These are phyloP conservation scores for Loripinus fragilis DNA, from an alignment of 2,888 invertebrate genomes.

Conservation along the genomic window DNA sequence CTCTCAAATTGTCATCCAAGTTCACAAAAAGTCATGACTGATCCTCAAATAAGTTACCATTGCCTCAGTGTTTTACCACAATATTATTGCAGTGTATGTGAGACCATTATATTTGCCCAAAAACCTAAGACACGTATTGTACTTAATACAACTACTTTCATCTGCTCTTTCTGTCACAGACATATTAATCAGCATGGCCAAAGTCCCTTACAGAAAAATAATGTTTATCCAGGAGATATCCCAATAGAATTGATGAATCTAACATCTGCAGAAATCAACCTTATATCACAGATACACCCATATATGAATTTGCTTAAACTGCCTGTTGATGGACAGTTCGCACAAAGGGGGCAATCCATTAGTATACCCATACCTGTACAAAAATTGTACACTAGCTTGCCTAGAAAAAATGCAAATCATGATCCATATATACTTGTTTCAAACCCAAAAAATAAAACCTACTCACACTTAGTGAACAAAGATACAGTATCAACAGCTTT, in stretches of 20 bases:
- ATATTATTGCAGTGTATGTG: neutral
- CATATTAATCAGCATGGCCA: neutral
- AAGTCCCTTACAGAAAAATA: neutral
- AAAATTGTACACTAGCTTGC: conserved; percentile 12
- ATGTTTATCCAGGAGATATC: conserved; percentile 20
- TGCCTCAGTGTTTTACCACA: neutral
- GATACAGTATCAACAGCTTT: neutral
- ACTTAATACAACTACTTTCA: neutral
- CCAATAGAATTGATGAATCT: neutral
- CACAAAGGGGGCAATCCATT: conserved; percentile 32
- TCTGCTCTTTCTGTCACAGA: conserved; percentile 14
- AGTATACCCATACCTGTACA: conserved; percentile 38
- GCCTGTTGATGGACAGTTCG: conserved; percentile 40
- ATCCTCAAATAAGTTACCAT: too few species aligned
- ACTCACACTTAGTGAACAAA: neutral
- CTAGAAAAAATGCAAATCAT: neutral
- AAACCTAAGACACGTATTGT: neutral
- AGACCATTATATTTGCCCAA: neutral
- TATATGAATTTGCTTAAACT: conserved; percentile 31
- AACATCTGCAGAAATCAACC: neutral
- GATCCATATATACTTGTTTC: neutral
- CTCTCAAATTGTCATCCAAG: too few species aligned
- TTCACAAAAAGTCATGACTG: too few species aligned
- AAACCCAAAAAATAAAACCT: neutral
- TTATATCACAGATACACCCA: conserved; percentile 32